Evolutionary conservation across 2,888 invertebrate species (phyloP).

Genomic region (Aspidiotus rigidus): DNA sequence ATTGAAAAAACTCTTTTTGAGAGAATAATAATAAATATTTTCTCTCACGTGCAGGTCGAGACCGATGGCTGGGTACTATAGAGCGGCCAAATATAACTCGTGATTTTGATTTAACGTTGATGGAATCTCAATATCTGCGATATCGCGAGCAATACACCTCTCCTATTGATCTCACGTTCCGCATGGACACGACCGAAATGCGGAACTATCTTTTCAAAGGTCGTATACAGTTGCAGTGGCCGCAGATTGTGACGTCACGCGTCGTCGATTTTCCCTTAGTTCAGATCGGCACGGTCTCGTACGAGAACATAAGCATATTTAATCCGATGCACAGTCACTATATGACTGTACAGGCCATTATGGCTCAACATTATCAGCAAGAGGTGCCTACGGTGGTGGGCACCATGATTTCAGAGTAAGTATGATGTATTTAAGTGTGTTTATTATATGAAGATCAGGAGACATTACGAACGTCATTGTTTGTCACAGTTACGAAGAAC

Average conservation of each 20-base stretch:
- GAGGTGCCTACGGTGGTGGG: conserved; percentile 20
- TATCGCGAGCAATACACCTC: conserved; percentile 19
- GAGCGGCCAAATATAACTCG: conserved; percentile 26
- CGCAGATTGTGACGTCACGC: conserved; percentile 35
- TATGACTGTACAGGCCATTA: conserved; percentile 63
- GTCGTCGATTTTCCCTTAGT: conserved; percentile 59
- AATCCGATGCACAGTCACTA: conserved; percentile 62
- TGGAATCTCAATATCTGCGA: conserved; percentile 23
- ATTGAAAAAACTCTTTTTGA: too few relatives aligned
- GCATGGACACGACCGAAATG: conserved; percentile 25
- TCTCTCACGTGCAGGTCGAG: conserved; percentile 5
- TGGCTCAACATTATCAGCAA: conserved; percentile 60
- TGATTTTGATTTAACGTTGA: conserved; percentile 23
- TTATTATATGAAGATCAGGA: not conserved
- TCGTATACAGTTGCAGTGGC: conserved; percentile 23
- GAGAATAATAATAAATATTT: too few relatives aligned
- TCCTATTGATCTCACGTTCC: conserved; percentile 13
- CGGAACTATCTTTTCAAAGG: conserved; percentile 23
- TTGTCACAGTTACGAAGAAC: conserved; percentile 14
- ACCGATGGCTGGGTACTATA: conserved; percentile 24
- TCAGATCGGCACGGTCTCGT: conserved; percentile 59
- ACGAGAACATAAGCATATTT: conserved; percentile 56
- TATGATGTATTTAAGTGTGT: not conserved
- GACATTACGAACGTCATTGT: not conserved
- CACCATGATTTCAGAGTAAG: conserved; percentile 24